Evolutionary conservation across 2,113 vertebrate species (phyloP).

Genomic region (Abramis brama): DNA sequence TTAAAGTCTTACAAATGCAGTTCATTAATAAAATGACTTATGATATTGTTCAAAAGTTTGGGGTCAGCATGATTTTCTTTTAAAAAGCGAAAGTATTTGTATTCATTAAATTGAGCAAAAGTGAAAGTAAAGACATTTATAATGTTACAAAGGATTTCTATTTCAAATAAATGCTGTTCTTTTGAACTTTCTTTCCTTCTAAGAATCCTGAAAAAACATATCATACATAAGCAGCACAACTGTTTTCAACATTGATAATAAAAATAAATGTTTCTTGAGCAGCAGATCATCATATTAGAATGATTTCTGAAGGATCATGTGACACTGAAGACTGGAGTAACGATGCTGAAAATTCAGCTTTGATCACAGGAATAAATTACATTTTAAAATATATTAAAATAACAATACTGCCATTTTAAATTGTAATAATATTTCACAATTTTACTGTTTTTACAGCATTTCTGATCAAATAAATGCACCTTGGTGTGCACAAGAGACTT

Average conservation of each 20-base stretch:
- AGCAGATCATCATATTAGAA: background rate
- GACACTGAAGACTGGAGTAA: background rate
- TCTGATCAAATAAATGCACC: background rate
- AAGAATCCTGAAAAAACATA: background rate
- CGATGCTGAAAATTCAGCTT: background rate
- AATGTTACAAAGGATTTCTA: background rate
- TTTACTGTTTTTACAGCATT: background rate
- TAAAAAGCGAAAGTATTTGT: too few relatives aligned
- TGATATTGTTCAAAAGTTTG: too few relatives aligned
- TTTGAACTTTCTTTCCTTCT: background rate
- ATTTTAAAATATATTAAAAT: background rate
- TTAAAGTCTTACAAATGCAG: background rate
- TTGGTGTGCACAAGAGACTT: too few relatives aligned
- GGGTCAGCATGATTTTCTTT: too few relatives aligned
- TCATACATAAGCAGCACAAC: background rate
- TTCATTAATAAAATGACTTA: too few relatives aligned
- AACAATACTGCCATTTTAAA: background rate
- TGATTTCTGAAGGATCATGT: background rate
- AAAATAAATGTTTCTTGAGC: background rate
- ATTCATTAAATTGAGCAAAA: too few relatives aligned
- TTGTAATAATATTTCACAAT: background rate
- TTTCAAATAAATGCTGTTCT: background rate
- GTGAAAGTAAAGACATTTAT: too few relatives aligned
- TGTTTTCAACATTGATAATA: background rate
- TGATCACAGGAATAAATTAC: background rate